Evolutionary conservation across 1,140 invertebrate species (phyloP).

Genomic region (Cotesia typhae): DNA sequence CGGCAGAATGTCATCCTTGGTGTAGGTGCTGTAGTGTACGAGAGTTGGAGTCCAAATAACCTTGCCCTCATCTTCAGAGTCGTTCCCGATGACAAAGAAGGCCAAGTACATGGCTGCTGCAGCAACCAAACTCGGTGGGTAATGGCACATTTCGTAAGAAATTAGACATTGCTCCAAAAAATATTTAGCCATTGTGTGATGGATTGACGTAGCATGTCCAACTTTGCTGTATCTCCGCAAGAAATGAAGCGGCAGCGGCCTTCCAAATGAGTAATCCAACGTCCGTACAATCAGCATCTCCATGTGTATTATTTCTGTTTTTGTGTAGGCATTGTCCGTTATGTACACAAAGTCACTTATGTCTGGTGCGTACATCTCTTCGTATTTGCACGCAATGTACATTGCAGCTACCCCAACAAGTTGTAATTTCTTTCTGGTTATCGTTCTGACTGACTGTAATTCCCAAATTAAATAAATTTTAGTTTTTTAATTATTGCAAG

Average conservation of each 20-base stretch:
- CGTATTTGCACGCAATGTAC: slow-evolving; percentile 94
- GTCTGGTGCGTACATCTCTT: slow-evolving; percentile 92
- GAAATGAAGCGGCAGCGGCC: slow-evolving; percentile 89
- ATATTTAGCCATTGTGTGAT: slow-evolving; percentile 92
- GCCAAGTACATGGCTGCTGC: slow-evolving; percentile 79
- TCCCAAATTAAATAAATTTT: slow-evolving; percentile 28
- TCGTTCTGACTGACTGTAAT: slow-evolving; percentile 65
- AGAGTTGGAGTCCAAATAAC: slow-evolving; percentile 71
- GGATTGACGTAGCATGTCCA: slow-evolving; percentile 70
- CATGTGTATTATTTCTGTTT: slow-evolving; percentile 83
- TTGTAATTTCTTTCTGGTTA: slow-evolving; percentile 80
- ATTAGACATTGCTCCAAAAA: slow-evolving; percentile 87
- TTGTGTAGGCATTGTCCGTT: slow-evolving; percentile 88
- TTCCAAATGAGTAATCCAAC: slow-evolving; percentile 83
- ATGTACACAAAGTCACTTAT: slow-evolving; percentile 92
- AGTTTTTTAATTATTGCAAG: no score
- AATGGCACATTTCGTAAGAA: slow-evolving; percentile 83
- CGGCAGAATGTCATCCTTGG: slow-evolving; percentile 67
- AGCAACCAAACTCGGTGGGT: slow-evolving; percentile 82
- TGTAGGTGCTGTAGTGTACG: slow-evolving; percentile 72
- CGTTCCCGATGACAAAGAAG: slow-evolving; percentile 63
- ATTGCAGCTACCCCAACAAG: slow-evolving; percentile 91
- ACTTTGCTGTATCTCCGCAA: slow-evolving; percentile 84
- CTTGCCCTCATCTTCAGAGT: slow-evolving; percentile 54
- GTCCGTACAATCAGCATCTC: slow-evolving; percentile 80